Conservation (phyloP, 2,113 vertebrate species). For the Parotia lawesii region DNA sequence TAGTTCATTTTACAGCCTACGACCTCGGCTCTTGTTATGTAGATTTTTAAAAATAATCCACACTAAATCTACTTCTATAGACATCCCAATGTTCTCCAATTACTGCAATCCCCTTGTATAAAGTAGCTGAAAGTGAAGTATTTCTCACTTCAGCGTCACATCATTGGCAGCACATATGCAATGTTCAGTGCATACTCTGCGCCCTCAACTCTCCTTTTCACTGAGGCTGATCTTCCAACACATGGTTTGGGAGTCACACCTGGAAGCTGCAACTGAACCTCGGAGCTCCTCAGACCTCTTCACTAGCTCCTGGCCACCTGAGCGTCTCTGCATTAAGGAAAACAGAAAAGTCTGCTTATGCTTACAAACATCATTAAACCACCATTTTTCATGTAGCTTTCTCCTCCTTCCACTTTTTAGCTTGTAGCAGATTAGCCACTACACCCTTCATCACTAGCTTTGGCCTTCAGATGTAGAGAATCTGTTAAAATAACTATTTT, state of each 20-base stretch:
- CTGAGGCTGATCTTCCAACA: neutral
- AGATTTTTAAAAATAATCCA: neutral
- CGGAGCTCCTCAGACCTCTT: neutral
- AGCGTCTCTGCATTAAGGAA: neutral
- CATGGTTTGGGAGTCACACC: fast-evolving
- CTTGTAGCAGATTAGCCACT: neutral
- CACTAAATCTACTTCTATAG: neutral
- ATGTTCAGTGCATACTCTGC: neutral
- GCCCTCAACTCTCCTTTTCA: neutral
- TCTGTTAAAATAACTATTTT: neutral
- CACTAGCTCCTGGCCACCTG: neutral
- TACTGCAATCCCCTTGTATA: neutral
- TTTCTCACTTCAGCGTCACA: neutral
- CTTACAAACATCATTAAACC: neutral
- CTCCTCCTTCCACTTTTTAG: neutral
- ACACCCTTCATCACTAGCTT: neutral
- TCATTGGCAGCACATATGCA: neutral
- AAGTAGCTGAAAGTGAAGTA: neutral
- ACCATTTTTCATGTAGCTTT: neutral
- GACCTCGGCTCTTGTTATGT: neutral
- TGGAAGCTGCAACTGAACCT: neutral
- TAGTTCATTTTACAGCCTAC: neutral
- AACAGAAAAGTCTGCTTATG: neutral
- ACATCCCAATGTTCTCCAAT: neutral
- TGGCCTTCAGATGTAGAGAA: neutral